Conservation (phyloP, 2,113 vertebrate species). For the Dromaius novaehollandiae region DNA sequence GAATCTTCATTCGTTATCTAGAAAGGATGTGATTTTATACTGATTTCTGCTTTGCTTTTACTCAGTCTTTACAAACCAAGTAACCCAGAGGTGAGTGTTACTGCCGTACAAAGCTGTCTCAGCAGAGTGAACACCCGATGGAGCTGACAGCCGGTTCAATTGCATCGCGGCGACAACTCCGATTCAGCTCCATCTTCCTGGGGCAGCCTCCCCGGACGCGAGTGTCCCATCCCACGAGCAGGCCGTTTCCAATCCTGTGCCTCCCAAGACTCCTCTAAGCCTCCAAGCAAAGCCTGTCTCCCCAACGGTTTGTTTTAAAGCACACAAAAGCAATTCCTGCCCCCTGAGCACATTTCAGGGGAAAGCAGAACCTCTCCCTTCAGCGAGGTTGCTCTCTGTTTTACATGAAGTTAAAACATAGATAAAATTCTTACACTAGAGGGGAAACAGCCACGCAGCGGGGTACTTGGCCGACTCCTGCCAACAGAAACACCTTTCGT, state of each 20-base stretch:
- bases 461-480: background rate
- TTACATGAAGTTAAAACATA: background rate
- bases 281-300: background rate
- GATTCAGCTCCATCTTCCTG: background rate
- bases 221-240: conserved; percentile 8
- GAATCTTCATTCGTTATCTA: background rate
- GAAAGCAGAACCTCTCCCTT: background rate
- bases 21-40: background rate
- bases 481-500: conserved; percentile 47
- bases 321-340: fast-evolving
- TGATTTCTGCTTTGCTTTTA: background rate
- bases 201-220: background rate
- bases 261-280: background rate
- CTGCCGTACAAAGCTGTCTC: background rate
- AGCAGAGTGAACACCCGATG: background rate
- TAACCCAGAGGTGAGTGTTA: background rate
- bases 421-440: conserved; percentile 23
- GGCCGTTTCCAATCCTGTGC: background rate
- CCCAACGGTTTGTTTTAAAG: background rate
- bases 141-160: background rate
- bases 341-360: background rate
- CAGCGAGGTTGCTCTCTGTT: background rate
- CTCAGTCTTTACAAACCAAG: background rate
- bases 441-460: conserved; percentile 20
- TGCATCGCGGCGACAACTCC: background rate